phyloP scores from a whole-genome alignment of 2,113 vertebrate genomes.

The Australoheros scitulus region DNA sequence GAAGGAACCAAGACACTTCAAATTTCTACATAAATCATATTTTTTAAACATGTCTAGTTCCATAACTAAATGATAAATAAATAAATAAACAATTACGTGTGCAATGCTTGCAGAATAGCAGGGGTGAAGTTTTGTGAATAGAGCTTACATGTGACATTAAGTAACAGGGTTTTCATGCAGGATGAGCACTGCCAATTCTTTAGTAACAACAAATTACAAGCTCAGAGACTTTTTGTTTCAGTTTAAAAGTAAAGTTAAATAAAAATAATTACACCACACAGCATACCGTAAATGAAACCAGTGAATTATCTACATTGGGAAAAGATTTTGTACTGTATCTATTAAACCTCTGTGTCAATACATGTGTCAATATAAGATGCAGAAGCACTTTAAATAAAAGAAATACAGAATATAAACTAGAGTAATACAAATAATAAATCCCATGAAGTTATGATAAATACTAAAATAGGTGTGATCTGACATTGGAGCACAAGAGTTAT shows the following conservation, averaged over 20 bases:
- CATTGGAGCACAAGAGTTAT: neutral
- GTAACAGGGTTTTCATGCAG: conserved; percentile 17
- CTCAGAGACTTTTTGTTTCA: neutral
- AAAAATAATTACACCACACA: neutral
- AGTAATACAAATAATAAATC: neutral
- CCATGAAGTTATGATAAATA: neutral
- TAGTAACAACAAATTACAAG: conserved; percentile 14
- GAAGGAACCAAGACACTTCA: neutral
- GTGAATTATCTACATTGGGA: neutral
- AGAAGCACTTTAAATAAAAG: neutral
- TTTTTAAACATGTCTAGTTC: neutral
- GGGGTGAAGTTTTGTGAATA: conserved; percentile 23
- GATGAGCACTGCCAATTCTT: conserved; percentile 4
- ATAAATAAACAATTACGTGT: conserved; percentile 56
- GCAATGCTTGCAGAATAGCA: conserved; percentile 18
- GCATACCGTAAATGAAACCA: neutral
- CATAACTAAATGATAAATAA: conserved; percentile 59
- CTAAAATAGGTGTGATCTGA: neutral
- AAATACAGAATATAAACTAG: neutral
- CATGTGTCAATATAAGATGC: conserved; percentile 4
- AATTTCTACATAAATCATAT: neutral
- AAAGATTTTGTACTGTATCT: neutral
- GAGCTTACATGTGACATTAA: conserved; percentile 37
- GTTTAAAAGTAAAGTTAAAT: neutral
- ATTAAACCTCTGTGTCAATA: neutral